Percentiles rank a stretch among this genome's conserved stretches.
Evolutionary conservation across 2,888 invertebrate species (phyloP).

Genomic region (Morpho achilles): DNA sequence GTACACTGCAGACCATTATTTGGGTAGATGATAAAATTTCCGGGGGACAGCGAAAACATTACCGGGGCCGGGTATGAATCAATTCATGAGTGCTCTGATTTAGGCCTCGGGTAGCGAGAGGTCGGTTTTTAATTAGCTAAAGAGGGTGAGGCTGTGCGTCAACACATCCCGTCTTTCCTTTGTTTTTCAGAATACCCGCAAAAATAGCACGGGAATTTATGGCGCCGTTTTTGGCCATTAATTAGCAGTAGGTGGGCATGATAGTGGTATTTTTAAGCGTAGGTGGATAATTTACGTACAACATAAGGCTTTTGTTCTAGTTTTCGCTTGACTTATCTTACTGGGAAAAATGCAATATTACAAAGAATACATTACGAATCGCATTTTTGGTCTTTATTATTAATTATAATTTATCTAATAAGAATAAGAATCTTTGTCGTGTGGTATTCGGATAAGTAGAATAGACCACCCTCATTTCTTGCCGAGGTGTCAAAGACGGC

Average conservation of each 20-base stretch:
- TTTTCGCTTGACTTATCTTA: too few relatives aligned
- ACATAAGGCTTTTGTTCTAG: too few relatives aligned
- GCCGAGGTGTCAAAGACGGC: too few relatives aligned
- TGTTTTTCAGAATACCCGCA: slow-evolving; percentile 30
- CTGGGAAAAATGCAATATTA: too few relatives aligned
- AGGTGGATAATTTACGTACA: background rate
- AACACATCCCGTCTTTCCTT: slow-evolving; percentile 39
- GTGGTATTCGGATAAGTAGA: too few relatives aligned
- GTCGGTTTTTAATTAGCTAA: slow-evolving; percentile 59
- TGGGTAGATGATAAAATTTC: slow-evolving; percentile 24
- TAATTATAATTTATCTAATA: too few relatives aligned
- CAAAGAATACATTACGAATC: too few relatives aligned
- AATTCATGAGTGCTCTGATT: slow-evolving; percentile 28
- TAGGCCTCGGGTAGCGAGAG: slow-evolving; percentile 26
- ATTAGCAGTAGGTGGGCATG: slow-evolving; percentile 3
- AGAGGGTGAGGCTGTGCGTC: slow-evolving; percentile 37
- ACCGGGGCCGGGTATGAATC: slow-evolving; percentile 23
- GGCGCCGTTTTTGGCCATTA: slow-evolving; percentile 14
- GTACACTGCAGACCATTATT: slow-evolving; percentile 28
- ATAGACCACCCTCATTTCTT: too few relatives aligned
- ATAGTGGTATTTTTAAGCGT: slow-evolving; percentile 8
- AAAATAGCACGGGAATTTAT: slow-evolving; percentile 15
- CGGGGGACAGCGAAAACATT: slow-evolving; percentile 23
- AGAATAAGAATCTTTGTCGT: too few relatives aligned
- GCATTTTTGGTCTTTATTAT: too few relatives aligned